Percentiles rank a stretch among this genome's conserved stretches.
Evolutionary conservation across 1,140 invertebrate species (phyloP).

Genomic region (Drosophila cardini): DNA sequence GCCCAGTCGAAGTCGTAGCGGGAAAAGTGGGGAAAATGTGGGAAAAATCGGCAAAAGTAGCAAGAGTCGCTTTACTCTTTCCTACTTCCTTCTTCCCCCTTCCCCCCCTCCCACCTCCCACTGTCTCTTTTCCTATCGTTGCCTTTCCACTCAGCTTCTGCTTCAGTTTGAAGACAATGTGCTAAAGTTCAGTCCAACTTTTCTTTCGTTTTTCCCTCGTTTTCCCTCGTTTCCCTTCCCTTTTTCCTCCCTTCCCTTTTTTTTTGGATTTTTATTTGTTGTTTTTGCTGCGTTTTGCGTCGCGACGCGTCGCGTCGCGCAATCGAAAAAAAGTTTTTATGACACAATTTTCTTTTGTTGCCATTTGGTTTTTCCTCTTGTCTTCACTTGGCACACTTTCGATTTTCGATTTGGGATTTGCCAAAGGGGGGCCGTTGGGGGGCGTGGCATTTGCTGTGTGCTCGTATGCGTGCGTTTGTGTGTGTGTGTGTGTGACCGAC

Average conservation of each 20-base stretch:
- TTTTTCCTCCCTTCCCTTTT: background rate
- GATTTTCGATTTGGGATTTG: constrained; percentile 73
- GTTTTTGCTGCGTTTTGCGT: constrained; percentile 31
- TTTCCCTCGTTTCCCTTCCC: background rate
- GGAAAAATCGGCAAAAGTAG: background rate
- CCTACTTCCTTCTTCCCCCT: background rate
- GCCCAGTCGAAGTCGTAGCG: constrained; percentile 45
- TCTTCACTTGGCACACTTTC: constrained; percentile 74
- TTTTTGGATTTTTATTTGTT: constrained; percentile 20
- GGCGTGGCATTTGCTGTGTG: constrained; percentile 1
- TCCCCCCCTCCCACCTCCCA: no score
- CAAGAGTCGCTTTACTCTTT: background rate
- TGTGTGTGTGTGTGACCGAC: background rate
- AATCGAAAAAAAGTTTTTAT: constrained; percentile 83
- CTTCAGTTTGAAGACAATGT: constrained; percentile 53
- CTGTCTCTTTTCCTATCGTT: no score
- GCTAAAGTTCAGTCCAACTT: constrained; percentile 58
- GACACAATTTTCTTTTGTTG: constrained; percentile 80
- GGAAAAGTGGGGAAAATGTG: background rate
- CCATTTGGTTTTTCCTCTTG: constrained; percentile 45
- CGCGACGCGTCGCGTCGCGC: constrained; percentile 64
- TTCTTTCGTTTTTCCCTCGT: constrained; percentile 10
- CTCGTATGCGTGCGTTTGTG: no score
- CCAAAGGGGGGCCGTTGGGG: constrained; percentile 1
- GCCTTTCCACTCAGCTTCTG: background rate